Evolutionary conservation across 2,888 invertebrate genomes (phyloP).

Genomic region (Ganaspis brasiliensis): DNA sequence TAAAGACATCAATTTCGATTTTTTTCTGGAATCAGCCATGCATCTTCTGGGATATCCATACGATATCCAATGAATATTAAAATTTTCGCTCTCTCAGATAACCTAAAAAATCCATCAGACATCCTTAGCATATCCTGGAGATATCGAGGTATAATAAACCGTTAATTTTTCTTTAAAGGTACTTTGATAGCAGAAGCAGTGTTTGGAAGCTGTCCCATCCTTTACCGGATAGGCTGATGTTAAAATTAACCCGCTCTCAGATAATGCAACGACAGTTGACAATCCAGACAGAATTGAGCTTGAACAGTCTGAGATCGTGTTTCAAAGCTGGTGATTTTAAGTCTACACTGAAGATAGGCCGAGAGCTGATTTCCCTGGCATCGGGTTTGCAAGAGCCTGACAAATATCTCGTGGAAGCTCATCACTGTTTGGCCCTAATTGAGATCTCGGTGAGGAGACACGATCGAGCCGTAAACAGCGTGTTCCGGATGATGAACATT

Average conservation of each 20-base stretch:
- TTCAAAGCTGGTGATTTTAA: constrained; percentile 64
- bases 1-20: too few species aligned
- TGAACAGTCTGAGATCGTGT: constrained; percentile 62
- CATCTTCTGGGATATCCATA: too few species aligned
- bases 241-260: constrained; percentile 40
- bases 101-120: too few species aligned
- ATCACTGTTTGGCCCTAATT: constrained; percentile 68
- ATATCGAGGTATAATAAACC: too few species aligned
- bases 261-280: constrained; percentile 61
- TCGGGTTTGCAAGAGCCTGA: constrained; percentile 58
- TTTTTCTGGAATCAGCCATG: too few species aligned
- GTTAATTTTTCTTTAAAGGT: constrained; percentile 58
- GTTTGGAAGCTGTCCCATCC: constrained; percentile 53
- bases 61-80: too few species aligned
- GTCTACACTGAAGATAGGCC: constrained; percentile 60
- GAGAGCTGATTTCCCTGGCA: constrained; percentile 64
- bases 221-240: not conserved
- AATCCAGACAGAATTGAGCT: constrained; percentile 54
- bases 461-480: constrained; percentile 70
- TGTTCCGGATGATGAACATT: constrained; percentile 65
- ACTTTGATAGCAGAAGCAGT: constrained; percentile 65
- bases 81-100: too few species aligned
- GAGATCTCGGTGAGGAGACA: constrained; percentile 69
- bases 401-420: constrained; percentile 64
- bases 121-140: too few species aligned